These are phyloP conservation scores for Balanococcus diminutus DNA, from an alignment of 2,888 invertebrate species.

Conservation along the genomic window DNA sequence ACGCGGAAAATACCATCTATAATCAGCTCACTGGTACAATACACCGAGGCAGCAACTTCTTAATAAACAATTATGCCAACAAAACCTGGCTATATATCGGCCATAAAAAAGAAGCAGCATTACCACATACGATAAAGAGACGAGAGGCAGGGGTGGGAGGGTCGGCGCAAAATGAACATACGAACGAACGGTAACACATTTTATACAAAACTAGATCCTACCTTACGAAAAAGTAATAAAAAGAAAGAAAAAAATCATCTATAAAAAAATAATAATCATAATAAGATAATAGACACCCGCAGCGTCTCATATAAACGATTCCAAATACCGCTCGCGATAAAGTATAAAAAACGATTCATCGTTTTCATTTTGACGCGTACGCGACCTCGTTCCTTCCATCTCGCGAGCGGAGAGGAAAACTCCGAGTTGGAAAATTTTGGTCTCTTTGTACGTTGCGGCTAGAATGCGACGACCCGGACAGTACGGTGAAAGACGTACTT, in stretches of 20 bases:
- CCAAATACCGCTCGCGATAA: constrained; percentile 26
- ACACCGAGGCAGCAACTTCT: neutral
- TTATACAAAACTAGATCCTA: constrained; percentile 3
- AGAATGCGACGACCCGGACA: neutral
- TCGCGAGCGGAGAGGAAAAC: neutral
- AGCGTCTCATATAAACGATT: constrained; percentile 32
- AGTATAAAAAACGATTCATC: constrained; percentile 32
- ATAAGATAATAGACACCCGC: constrained; percentile 42
- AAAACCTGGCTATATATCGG: neutral
- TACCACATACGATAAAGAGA: neutral
- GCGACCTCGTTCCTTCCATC: neutral
- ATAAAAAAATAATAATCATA: constrained; percentile 44
- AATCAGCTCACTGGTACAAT: neutral
- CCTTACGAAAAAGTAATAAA: constrained; percentile 23
- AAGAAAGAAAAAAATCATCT: constrained; percentile 8
- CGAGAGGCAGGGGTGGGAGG: too few species aligned
- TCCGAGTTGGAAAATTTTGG: neutral
- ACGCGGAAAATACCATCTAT: neutral
- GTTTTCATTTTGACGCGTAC: neutral
- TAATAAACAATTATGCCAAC: constrained; percentile 5
- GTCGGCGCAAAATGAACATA: neutral
- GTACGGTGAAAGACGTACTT: neutral
- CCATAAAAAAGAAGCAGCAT: neutral
- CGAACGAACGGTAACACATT: neutral
- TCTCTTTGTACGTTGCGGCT: neutral